Percentiles rank a stretch among this genome's conserved stretches.
Conservation (phyloP, 1,140 invertebrate species). For the Anthonomus grandis region DNA sequence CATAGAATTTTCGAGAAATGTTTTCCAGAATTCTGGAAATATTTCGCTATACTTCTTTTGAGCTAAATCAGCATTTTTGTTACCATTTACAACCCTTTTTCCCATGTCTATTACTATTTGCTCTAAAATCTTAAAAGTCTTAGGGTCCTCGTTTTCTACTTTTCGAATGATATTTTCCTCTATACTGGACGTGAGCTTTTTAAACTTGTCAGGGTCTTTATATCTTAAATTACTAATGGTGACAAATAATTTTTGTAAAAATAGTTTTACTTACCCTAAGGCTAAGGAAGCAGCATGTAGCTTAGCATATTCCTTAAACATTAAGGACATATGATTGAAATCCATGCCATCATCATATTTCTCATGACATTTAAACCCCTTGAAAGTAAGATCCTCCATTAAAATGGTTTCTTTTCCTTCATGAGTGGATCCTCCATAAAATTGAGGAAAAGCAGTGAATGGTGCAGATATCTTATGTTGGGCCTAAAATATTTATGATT, state of each 20-base stretch:
- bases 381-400: not conserved
- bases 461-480: too few species aligned
- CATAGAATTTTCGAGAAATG: not conserved
- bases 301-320: constrained; percentile 2
- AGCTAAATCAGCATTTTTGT: not conserved
- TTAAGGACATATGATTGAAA: constrained; percentile 1
- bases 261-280: constrained; percentile 1
- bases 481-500: too few species aligned
- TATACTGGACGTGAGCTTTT: not conserved
- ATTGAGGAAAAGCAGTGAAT: too few species aligned
- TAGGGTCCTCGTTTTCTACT: not conserved
- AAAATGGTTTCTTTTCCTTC: not conserved
- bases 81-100: not conserved
- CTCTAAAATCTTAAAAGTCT: not conserved
- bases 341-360: not conserved
- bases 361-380: not conserved
- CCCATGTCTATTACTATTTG: not conserved
- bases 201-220: not conserved
- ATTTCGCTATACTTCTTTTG: not conserved
- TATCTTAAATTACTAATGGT: not conserved
- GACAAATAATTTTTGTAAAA: not conserved
- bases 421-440: not conserved
- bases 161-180: not conserved
- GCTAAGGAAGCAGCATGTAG: not conserved
- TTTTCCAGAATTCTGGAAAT: not conserved